Base-by-base conservation (phyloP, 2,888 invertebrate genomes). In the Cordilura impudica region DNA sequence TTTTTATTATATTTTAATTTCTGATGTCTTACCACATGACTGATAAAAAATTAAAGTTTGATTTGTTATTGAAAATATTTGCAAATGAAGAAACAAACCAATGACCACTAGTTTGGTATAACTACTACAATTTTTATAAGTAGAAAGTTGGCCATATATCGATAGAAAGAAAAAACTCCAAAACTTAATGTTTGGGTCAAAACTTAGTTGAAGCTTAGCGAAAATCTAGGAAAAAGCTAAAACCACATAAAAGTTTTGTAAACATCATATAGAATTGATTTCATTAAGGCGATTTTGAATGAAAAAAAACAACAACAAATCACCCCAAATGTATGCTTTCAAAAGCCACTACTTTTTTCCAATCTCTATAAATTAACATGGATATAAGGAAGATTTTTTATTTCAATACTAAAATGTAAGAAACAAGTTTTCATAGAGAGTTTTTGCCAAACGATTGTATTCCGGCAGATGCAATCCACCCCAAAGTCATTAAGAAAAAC, bases 101-200 rank as follows among this genome's bases (percentile, higher is more conserved):
- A 49, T 77, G 70, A 79, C 79, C 79, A 65, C 76, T 58, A 51
- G 51, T 72, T 73, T 74, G 65, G 21, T 45, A 21, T 2, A 61
- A 61, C 43, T 61, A 45, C n/a, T n/a, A 23, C 29, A 21, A 58
- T 8, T 6, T n/a, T 31, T n/a, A 39, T 16, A 47, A 60, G 6
- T 60, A 18, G 43, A n/a, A n/a, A n/a, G n/a, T n/a, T n/a, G n/a
- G n/a, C n/a, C n/a, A n/a, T n/a, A n/a, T n/a, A n/a, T n/a, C n/a
- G n/a, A 26, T 26, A 3, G 26, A 26, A 67, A 10, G 10, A 45
- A 58, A 39, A 39, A 39, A 39, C n/a, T 39, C 4, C n/a, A 39
- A 39, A 39, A n/a, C 35, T 39, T 26, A 4, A 6, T 6, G 26
- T 4, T 26, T 26, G 3, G 4, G 3, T 4, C 6, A 26, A 26